These are phyloP conservation scores for Ips typographus DNA, from an alignment of 1,140 invertebrate species.

Conservation along the genomic window DNA sequence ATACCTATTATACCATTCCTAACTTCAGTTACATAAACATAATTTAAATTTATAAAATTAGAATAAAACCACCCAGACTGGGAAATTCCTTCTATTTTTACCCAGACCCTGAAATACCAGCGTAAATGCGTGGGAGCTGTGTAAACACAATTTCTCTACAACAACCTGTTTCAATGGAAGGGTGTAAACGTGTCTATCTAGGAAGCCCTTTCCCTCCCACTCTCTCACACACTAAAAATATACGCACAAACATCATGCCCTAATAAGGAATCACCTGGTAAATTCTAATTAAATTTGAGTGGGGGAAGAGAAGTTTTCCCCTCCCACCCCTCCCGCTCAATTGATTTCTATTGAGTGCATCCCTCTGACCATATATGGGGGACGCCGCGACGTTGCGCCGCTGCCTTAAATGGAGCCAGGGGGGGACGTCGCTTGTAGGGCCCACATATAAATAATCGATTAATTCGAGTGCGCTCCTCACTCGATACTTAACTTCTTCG, in stretches of 20 bases:
- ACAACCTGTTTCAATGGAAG: no score
- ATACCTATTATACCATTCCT: no score
- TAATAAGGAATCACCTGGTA: slow-evolving; percentile 7
- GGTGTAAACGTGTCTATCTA: no score
- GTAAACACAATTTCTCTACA: no score
- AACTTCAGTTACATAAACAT: no score
- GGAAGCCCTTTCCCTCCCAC: no score
- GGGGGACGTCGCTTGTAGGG: slow-evolving; percentile 9
- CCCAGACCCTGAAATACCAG: no score
- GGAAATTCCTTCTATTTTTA: no score
- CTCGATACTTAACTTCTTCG: slow-evolving; percentile 18
- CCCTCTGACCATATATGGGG: slow-evolving; percentile 34
- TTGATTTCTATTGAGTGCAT: slow-evolving; percentile 13
- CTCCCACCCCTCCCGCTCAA: background rate
- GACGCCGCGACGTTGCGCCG: slow-evolving; percentile 18
- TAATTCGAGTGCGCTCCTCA: slow-evolving; percentile 8
- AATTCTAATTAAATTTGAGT: background rate
- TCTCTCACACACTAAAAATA: no score
- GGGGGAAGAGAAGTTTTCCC: background rate
- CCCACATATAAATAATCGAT: slow-evolving; percentile 22
- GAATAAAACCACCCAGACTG: no score
- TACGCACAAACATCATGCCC: background rate
- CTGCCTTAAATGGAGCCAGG: slow-evolving; percentile 18
- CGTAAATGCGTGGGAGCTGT: no score
- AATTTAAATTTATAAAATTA: no score